Conservation (phyloP, 2,797 vertebrate genomes). For the Clarias laeviceps region DNA sequence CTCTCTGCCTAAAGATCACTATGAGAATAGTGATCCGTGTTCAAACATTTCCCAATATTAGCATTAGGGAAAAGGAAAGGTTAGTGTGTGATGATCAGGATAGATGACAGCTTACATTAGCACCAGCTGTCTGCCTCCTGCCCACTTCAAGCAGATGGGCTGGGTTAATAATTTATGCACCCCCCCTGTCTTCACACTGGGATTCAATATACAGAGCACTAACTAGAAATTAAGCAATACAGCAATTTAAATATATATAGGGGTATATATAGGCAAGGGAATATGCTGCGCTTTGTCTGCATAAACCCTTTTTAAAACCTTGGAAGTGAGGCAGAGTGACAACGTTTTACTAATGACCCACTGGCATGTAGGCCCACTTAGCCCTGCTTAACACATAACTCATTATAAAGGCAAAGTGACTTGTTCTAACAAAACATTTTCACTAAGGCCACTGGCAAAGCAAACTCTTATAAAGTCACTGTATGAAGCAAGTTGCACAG, state of each 20-base stretch:
- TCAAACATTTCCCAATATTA: neutral
- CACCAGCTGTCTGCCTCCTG: constrained; percentile 38
- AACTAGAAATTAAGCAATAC: neutral
- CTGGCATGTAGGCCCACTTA: constrained; percentile 24
- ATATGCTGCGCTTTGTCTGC: neutral
- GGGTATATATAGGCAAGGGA: no score
- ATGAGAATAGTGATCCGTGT: neutral
- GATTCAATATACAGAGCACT: constrained; percentile 15
- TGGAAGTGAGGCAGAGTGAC: neutral
- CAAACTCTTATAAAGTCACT: constrained; percentile 32
- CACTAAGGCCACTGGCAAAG: constrained; percentile 24
- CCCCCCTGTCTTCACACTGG: constrained; percentile 23
- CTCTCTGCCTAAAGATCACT: neutral
- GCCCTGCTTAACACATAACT: constrained; percentile 35
- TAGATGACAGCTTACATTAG: constrained; percentile 47
- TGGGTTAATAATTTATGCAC: constrained; percentile 52
- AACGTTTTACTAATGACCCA: neutral
- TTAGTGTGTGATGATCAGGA: constrained; percentile 41
- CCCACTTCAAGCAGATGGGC: constrained; percentile 48
- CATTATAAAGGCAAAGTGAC: constrained; percentile 36
- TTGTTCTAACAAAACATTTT: constrained; percentile 36
- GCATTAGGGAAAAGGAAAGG: neutral
- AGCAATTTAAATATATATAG: no score
- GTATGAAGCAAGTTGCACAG: constrained; percentile 47
- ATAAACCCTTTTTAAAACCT: neutral